Evolutionary conservation across 2,797 vertebrate species (phyloP).

Genomic region (Lepus oiostolus): DNA sequence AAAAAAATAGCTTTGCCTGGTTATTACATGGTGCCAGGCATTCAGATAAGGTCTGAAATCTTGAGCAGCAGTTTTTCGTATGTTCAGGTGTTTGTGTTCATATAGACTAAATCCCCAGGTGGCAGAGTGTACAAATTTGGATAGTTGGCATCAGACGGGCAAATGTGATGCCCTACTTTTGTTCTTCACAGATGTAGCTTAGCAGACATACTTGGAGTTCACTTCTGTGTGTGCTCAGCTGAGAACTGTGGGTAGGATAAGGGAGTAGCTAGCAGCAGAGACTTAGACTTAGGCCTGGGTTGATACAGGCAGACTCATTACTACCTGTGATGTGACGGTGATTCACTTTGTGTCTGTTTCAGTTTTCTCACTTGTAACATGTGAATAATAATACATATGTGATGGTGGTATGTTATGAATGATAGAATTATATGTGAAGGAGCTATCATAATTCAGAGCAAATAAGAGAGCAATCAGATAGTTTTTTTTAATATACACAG

Average conservation of each 20-base stretch:
- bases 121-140: not conserved
- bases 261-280: not conserved
- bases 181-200: not conserved
- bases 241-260: not conserved
- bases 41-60: conserved; percentile 18
- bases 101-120: not conserved
- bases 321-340: not conserved
- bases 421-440: not conserved
- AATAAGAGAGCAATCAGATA: not conserved
- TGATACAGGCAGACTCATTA: not conserved
- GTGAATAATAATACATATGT: not conserved
- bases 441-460: not conserved
- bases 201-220: not conserved
- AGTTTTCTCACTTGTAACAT: not conserved
- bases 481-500: not conserved
- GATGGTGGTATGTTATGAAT: not conserved
- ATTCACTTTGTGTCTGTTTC: not conserved
- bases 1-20: not conserved
- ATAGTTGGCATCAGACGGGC: not conserved
- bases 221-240: not conserved
- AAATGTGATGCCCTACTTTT: not conserved
- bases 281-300: not conserved
- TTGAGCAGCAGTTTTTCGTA: not conserved
- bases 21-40: not conserved
- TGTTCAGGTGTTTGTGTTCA: not conserved